Base-by-base conservation (phyloP, 2,888 invertebrate species). In the Stictocephala bisonia region DNA sequence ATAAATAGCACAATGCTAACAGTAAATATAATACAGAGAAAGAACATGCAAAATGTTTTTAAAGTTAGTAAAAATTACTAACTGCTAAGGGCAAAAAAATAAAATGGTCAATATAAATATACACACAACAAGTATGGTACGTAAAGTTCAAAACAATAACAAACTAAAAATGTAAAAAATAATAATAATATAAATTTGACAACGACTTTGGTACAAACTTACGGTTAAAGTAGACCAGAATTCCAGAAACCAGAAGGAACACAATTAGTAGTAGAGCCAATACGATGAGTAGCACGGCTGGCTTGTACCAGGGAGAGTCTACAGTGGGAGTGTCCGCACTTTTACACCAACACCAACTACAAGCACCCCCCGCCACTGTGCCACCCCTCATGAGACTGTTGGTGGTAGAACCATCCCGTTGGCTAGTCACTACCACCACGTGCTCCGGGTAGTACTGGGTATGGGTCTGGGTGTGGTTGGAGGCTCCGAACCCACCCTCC, bases 171-270 rank as follows among this genome's bases (percentile, higher is more conserved):
- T n/a, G n/a, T n/a, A n/a, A n/a, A n/a, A n/a, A n/a, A n/a, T n/a
- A n/a, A n/a, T n/a, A n/a, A n/a, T n/a, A n/a, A n/a, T n/a, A n/a
- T n/a, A n/a, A n/a, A n/a, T n/a, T n/a, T n/a, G n/a, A n/a, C n/a
- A n/a, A n/a, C n/a, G n/a, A n/a, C n/a, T n/a, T n/a, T n/a, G n/a
- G n/a, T n/a, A n/a, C n/a, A n/a, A n/a, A 88, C 88, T 85, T 84
- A 89, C 89, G 88, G 82, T 88, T 88, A 80, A 87, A 87, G 82
- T 88, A 89, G 72, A 89, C 86, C 51, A 88, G 84, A 71, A 88
- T 86, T 67, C 88, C 88, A 77, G 88, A 88, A 76, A 88, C 86
- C 81, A 88, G 83, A 26, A 88, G 86, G 81, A 88, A 88, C 74
- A 88, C 84, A 74, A 88, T 85, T 75, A 88, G 86, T 76, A 88